A percentile compares a stretch with the other conserved stretches of the same genome.
Conservation (phyloP, 2,113 vertebrate species). For the Cebidichthys violaceus region DNA sequence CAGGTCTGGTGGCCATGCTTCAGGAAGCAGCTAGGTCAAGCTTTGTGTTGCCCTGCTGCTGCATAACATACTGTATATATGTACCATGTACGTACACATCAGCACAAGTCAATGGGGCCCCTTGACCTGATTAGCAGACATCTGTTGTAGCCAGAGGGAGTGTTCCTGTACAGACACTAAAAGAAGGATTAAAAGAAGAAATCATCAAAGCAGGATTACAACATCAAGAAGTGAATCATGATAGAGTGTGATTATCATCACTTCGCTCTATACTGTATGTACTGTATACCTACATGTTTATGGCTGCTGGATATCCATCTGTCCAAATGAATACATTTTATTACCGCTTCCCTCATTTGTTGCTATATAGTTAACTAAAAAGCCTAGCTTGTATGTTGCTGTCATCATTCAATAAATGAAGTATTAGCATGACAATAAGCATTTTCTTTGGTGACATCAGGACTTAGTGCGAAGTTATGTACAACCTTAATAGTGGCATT, state of each 20-base stretch:
- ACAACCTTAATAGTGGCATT: slow-evolving; percentile 12
- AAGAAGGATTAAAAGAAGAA: slow-evolving; percentile 14
- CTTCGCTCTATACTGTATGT: neutral
- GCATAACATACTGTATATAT: neutral
- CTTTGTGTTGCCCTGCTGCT: slow-evolving; percentile 37
- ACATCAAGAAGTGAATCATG: slow-evolving; percentile 13
- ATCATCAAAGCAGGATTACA: slow-evolving; percentile 17
- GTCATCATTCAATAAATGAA: neutral
- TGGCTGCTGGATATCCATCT: neutral
- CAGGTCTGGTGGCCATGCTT: slow-evolving; percentile 47
- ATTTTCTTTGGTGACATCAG: neutral
- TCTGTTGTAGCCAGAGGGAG: slow-evolving; percentile 58
- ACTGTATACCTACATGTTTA: neutral
- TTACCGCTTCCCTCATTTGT: neutral
- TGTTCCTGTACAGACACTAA: slow-evolving; percentile 28
- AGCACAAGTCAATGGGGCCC: slow-evolving; percentile 52
- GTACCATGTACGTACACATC: slow-evolving; percentile 40
- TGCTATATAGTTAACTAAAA: neutral
- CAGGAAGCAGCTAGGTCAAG: slow-evolving; percentile 58
- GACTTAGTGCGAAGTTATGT: neutral
- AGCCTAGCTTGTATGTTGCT: neutral
- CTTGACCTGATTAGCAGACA: slow-evolving; percentile 71
- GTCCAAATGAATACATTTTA: neutral
- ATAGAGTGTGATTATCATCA: neutral
- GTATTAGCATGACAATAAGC: neutral